Percentiles rank a stretch among this genome's conserved stretches.
Conservation (phyloP, 2,113 vertebrate genomes). For the Eulacestoma nigropectus region DNA sequence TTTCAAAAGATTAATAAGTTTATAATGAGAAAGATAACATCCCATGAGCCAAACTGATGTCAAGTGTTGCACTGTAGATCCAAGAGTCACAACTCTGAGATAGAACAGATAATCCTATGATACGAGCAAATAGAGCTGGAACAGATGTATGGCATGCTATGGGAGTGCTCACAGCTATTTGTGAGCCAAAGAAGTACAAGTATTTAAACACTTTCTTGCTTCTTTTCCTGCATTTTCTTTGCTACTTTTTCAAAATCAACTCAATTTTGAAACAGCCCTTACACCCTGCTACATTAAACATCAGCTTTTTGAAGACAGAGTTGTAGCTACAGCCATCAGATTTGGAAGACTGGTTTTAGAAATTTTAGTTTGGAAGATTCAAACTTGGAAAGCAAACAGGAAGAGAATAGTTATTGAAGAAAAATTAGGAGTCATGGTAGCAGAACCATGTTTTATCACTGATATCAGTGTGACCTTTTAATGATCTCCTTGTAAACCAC, state of each 20-base stretch:
- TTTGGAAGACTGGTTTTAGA: neutral
- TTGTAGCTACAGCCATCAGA: neutral
- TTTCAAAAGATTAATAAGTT: slow-evolving; percentile 10
- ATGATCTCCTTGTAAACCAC: neutral
- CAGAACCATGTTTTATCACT: neutral
- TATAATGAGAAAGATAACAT: slow-evolving; percentile 21
- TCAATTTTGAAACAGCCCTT: neutral
- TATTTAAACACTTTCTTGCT: neutral
- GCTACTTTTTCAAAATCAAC: neutral
- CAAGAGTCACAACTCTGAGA: slow-evolving; percentile 21
- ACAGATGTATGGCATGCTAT: neutral
- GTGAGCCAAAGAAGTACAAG: neutral
- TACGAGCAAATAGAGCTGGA: slow-evolving; percentile 12
- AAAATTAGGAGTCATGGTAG: neutral
- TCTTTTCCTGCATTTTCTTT: neutral
- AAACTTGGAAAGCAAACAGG: neutral
- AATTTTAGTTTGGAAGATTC: neutral
- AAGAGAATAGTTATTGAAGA: neutral
- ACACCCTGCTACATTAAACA: neutral
- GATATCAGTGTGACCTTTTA: neutral
- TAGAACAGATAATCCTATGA: slow-evolving; percentile 31
- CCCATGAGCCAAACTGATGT: neutral
- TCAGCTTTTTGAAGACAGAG: neutral
- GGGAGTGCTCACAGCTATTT: neutral
- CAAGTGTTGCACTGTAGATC: slow-evolving; percentile 6